Percentiles rank a stretch among this genome's conserved stretches.
Conservation (phyloP, 1,140 invertebrate genomes). For the Solenopsis fugax region DNA sequence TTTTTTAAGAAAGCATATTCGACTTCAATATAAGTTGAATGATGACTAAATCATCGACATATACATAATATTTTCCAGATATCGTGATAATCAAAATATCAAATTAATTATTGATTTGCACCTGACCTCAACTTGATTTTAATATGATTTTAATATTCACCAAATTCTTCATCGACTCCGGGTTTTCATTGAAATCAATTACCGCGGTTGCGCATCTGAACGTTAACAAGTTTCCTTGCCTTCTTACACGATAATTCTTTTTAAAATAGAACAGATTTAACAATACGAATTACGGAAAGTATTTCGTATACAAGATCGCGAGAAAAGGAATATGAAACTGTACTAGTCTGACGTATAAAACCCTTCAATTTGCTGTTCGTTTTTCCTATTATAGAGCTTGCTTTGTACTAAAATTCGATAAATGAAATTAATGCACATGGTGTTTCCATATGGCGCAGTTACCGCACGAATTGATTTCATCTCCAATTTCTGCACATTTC, state of each 20-base stretch:
- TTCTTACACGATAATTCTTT: too few species aligned
- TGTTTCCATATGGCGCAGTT: conserved; percentile 27
- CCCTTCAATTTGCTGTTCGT: not conserved
- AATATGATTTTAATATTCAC: too few species aligned
- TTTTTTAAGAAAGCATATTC: too few species aligned
- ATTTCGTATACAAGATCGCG: not conserved
- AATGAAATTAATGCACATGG: conserved; percentile 53
- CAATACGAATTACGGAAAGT: not conserved
- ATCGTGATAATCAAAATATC: too few species aligned
- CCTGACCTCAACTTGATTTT: too few species aligned
- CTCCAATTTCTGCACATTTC: conserved; percentile 52
- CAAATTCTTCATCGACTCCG: too few species aligned
- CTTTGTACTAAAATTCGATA: conserved; percentile 50
- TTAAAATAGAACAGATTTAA: not conserved
- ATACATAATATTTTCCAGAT: too few species aligned
- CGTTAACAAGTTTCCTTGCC: too few species aligned
- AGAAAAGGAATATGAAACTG: not conserved
- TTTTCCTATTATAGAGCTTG: conserved; percentile 1
- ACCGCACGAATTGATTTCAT: conserved; percentile 60
- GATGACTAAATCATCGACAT: too few species aligned
- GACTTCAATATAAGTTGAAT: too few species aligned
- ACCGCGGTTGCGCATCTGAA: not conserved
- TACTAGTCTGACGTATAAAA: not conserved
- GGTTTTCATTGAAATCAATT: not conserved
- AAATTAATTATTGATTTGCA: too few species aligned